Percentiles rank a stretch among this genome's conserved stretches.
These are phyloP conservation scores for Sycophila texana DNA, from an alignment of 2,888 invertebrate genomes.

Conservation along the genomic window DNA sequence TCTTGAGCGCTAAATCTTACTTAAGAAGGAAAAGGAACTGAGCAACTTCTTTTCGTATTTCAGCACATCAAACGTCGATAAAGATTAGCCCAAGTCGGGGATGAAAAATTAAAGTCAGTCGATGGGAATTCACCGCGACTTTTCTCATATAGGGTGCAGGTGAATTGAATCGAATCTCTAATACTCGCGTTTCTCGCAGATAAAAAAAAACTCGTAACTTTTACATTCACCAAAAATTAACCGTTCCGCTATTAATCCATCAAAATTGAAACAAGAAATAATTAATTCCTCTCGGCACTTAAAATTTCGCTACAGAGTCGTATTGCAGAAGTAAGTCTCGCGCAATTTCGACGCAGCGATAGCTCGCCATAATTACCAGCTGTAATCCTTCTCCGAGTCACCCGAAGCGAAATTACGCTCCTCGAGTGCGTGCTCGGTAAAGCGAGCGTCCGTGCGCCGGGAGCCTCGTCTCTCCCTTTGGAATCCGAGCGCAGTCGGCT, in stretches of 20 bases:
- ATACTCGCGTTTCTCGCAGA: not conserved
- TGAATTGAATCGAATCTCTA: not conserved
- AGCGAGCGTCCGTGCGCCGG: not conserved
- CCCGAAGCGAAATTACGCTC: slow-evolving; percentile 10
- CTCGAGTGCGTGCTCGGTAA: slow-evolving; percentile 5
- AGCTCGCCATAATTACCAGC: slow-evolving; percentile 14
- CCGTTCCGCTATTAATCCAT: too few relatives aligned
- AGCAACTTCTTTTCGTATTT: slow-evolving; percentile 10
- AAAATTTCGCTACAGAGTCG: not conserved
- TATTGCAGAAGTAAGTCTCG: not conserved
- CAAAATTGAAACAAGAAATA: too few relatives aligned
- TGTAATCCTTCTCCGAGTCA: slow-evolving; percentile 21
- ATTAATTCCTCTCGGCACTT: not conserved
- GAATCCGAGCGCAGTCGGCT: not conserved
- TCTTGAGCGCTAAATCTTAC: slow-evolving; percentile 19
- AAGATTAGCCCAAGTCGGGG: slow-evolving; percentile 34
- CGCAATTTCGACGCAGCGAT: not conserved
- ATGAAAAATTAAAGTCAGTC: slow-evolving; percentile 62
- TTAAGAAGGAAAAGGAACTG: slow-evolving; percentile 12
- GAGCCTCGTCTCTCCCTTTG: not conserved
- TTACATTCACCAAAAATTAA: not conserved
- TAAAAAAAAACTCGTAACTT: not conserved
- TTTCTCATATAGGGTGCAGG: slow-evolving; percentile 43
- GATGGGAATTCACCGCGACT: slow-evolving; percentile 61
- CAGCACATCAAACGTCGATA: slow-evolving; percentile 21